A percentile compares a stretch with the other conserved stretches of the same genome.
phyloP scores from a whole-genome alignment of 2,113 vertebrate species.

The Myocastor coypus region DNA sequence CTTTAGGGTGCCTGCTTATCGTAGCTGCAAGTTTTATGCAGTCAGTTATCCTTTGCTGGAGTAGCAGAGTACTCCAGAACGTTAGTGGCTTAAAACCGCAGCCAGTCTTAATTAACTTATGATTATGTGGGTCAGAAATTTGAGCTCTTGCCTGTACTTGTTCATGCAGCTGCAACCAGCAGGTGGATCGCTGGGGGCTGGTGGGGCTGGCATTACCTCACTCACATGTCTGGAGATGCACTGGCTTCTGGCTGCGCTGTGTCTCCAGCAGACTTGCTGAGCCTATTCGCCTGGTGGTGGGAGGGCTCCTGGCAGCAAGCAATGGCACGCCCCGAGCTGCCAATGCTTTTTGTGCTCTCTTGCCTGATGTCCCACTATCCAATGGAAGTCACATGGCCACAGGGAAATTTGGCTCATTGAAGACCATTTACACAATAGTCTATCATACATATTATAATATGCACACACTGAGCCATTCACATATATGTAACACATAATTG shows the following conservation, averaged over 20 bases:
- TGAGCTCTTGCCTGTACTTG: background rate
- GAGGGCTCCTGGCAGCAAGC: background rate
- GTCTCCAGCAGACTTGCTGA: background rate
- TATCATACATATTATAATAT: background rate
- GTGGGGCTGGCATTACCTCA: background rate
- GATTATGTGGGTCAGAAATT: background rate
- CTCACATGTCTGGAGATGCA: background rate
- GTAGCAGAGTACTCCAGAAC: conserved; percentile 9
- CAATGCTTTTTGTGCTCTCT: background rate
- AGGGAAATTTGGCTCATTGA: background rate
- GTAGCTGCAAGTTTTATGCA: background rate
- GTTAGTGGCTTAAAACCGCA: conserved; percentile 13
- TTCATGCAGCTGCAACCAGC: background rate
- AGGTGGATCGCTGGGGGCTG: background rate
- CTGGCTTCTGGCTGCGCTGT: background rate
- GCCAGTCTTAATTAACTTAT: conserved; percentile 16
- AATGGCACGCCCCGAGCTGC: background rate
- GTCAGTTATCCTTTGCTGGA: conserved; percentile 1
- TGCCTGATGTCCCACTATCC: background rate
- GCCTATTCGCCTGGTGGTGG: background rate
- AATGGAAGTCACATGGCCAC: background rate
- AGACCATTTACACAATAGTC: background rate
- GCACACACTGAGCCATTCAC: background rate
- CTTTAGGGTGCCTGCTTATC: background rate
- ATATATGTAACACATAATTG: background rate